Evolutionary conservation across 92 coral and sea anemone species (phyloP), one percentile per base, ranked within the genome.

Genomic region (Paragorgia papillata): DNA sequence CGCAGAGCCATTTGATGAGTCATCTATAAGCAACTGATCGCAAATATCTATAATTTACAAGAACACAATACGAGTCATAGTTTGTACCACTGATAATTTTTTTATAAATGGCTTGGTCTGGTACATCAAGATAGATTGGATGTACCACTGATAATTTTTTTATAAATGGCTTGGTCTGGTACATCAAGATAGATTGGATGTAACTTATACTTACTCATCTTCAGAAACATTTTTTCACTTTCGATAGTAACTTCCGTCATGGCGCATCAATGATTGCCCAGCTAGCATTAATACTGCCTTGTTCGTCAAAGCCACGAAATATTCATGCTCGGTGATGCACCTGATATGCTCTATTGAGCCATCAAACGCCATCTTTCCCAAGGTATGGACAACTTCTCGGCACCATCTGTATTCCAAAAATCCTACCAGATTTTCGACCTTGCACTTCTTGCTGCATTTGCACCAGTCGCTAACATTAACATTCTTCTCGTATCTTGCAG

Each of bases 301-400:
- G 53, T 44, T 67, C 22, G 57, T 67, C 37, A 67, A 25, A 14
- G 74, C 57, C 9, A 41, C 22, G 31, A 67, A 79, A 69, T 89
- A 86, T 13, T 81, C 81, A 62, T 89, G 90, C 40, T 82, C 79
- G 0, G 86, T 86, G 7, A 89, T 83, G 37, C 94, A 89, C 10
- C 60, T 70, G 8, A 89, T 82, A 3, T 58, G 29, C 46, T 86
- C 94, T 0, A 86, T 75, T 1, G 86, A 79, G 17, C 90, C 90
- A 46, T 86, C 90, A 43, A 83, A 89, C 17, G 69, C 59, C 77
- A 89, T 57, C 61, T 79, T 86, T 44, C 79, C 83, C 0, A 73
- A 26, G 8, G 87, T 62, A 41, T 75, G 76, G 1, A 58, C 54
- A 6, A 89, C 81, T 28, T 85, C 90, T 33, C 67, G 10, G 43